Base-by-base conservation (phyloP, 2,888 invertebrate species). In the Andrena hattorfiana region DNA sequence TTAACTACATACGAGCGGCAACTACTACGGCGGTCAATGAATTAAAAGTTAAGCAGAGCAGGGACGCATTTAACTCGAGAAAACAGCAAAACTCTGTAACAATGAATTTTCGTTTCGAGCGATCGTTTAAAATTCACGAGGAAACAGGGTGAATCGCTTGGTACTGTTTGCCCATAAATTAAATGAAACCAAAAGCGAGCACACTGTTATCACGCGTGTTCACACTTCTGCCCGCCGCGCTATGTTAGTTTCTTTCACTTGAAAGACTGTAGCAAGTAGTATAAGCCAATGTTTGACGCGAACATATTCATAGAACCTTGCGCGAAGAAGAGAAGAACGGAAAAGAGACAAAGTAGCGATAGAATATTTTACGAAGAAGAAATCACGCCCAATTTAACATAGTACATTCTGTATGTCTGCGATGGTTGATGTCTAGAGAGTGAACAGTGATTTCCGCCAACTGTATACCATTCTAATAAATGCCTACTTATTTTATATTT, bases 401-500 rank as follows among this genome's bases (percentile, higher is more conserved):
- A 16, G n/a, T 54, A 32, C n/a, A 30, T 28, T 23, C 26, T 63
- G 32, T 66, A 28, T 67, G 72, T 35, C 62, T 23, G 49, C 54
- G 77, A 49, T 71, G 16, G 20, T 28, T 71, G 62, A 51, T 60
- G 54, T 51, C 42, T 54, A 28, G 30, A 60, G 8, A 35, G 56
- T 60, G 26, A 79, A 23, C 56, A 69, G 56, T 35, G 26, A 68
- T 56, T 20, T 71, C 69, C 51, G 28, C 64, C 49, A 69, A 64
- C 51, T 71, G 72, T 69, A 67, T 63, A 51, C 32, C 62, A 67
- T n/a, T 35, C 69, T 49, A 79, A 67, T 69, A 78, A 74, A 73
- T 80, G 80, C 76, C 77, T 77, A 73, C 72, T 67, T 66, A 74
- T 73, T 86, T 80, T 66, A 74, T 63, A 59, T 82, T 32, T 87